phyloP scores from a whole-genome alignment of 2,888 invertebrate genomes.

The Clistopyga incitator region DNA sequence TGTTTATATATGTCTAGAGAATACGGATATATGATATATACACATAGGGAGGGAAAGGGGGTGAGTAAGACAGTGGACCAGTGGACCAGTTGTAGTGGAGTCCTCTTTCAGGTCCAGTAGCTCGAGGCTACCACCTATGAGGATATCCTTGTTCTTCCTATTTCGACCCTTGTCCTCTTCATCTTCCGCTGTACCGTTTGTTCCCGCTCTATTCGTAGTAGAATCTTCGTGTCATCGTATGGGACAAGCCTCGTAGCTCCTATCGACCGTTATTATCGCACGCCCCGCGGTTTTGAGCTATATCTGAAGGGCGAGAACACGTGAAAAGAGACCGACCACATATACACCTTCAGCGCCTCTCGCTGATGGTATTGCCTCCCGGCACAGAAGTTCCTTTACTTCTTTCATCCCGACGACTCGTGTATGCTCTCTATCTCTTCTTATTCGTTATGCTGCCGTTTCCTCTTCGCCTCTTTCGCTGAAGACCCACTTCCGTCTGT shows the following conservation, averaged over 20 bases:
- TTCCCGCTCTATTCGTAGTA: conserved; percentile 38
- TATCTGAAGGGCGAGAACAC: conserved; percentile 63
- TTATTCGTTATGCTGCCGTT: conserved; percentile 34
- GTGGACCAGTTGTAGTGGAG: conserved; percentile 19
- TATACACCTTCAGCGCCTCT: conserved; percentile 45
- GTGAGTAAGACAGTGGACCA: background rate
- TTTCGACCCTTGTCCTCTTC: conserved; percentile 11
- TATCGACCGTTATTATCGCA: conserved; percentile 81
- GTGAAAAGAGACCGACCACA: conserved; percentile 47
- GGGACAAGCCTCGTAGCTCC: conserved; percentile 59
- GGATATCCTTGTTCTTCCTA: conserved; percentile 17
- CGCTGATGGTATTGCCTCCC: conserved; percentile 70
- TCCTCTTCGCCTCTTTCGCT: conserved; percentile 60
- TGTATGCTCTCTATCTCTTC: conserved; percentile 27
- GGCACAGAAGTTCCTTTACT: conserved; percentile 61
- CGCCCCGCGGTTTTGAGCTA: conserved; percentile 79
- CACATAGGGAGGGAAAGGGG: background rate
- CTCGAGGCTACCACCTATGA: conserved; percentile 43
- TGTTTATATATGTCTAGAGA: background rate
- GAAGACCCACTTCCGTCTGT: conserved; percentile 70
- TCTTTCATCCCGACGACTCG: conserved; percentile 47
- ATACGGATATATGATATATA: conserved; percentile 28
- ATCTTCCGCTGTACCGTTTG: background rate
- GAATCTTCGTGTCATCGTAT: conserved; percentile 25
- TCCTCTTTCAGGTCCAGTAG: conserved; percentile 47